Conservation (phyloP, 2,113 vertebrate species). For the Embiotoca jacksoni region DNA sequence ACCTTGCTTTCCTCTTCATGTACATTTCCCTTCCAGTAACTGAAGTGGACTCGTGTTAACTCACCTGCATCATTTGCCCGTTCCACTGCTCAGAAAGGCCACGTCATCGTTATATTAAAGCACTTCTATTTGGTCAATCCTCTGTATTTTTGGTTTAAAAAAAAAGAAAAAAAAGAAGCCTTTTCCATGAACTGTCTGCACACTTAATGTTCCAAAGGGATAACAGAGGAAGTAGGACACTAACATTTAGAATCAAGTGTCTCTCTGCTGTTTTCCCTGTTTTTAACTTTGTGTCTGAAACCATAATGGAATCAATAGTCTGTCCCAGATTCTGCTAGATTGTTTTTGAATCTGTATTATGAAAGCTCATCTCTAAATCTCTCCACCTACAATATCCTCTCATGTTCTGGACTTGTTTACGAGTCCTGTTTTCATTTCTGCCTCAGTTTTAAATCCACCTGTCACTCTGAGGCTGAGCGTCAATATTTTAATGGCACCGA, state of each 20-base stretch:
- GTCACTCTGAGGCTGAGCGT: background rate
- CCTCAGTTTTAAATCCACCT: background rate
- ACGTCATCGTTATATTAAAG: background rate
- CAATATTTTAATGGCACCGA: too few species aligned
- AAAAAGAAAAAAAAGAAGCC: background rate
- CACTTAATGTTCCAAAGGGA: constrained; percentile 10
- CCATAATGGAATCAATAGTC: constrained; percentile 44
- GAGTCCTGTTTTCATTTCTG: background rate
- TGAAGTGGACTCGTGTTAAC: background rate
- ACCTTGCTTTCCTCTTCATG: background rate
- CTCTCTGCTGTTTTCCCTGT: constrained; percentile 1
- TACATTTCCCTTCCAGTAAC: background rate
- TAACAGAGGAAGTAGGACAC: background rate
- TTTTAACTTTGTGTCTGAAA: constrained; percentile 43
- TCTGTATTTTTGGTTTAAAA: background rate
- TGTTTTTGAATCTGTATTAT: constrained; percentile 39
- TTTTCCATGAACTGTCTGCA: background rate
- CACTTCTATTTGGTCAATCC: background rate
- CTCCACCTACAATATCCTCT: background rate
- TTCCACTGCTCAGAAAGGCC: background rate
- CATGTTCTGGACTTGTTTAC: background rate
- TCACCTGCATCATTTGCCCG: constrained; percentile 16
- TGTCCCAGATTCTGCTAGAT: constrained; percentile 49
- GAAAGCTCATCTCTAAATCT: constrained; percentile 13
- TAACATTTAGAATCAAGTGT: constrained; percentile 29